phyloP scores from a whole-genome alignment of 2,888 invertebrate species.

The Hesperia comma region DNA sequence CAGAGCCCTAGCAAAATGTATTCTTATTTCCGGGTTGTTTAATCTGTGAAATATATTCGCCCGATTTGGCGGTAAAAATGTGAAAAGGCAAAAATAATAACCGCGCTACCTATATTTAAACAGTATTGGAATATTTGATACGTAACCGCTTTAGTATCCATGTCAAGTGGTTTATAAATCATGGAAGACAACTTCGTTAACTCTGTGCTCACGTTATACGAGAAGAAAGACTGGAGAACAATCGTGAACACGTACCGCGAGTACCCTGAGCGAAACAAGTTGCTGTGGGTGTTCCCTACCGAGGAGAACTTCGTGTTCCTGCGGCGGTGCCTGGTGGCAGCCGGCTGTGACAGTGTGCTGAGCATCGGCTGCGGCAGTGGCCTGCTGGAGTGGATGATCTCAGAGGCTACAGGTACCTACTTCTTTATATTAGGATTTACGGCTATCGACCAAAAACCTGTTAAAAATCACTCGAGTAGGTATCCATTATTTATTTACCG shows the following conservation, averaged over 20 bases:
- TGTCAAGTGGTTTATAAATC: conserved; percentile 7
- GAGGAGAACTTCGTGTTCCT: conserved; percentile 86
- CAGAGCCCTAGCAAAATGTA: conserved; percentile 7
- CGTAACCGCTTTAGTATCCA: neutral
- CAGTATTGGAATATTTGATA: too few relatives aligned
- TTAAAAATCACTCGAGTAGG: too few relatives aligned
- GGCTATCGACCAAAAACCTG: too few relatives aligned
- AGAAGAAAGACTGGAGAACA: conserved; percentile 75
- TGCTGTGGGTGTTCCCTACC: conserved; percentile 91
- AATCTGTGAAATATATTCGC: neutral
- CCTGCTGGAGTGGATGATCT: conserved; percentile 91
- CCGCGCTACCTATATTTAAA: too few relatives aligned
- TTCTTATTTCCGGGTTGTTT: conserved; percentile 21
- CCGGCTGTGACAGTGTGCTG: conserved; percentile 78
- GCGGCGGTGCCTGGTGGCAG: conserved; percentile 65
- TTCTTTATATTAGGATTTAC: neutral
- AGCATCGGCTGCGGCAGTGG: conserved; percentile 93
- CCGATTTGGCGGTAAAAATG: neutral
- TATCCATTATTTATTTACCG: too few relatives aligned
- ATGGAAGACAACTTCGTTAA: conserved; percentile 72
- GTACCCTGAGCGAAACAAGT: conserved; percentile 78
- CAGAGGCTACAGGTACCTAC: conserved; percentile 84
- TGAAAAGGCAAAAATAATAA: neutral
- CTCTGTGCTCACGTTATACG: conserved; percentile 66
- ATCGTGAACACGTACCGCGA: conserved; percentile 74